Percentiles rank a stretch among this genome's conserved stretches.
Evolutionary conservation across 1,140 invertebrate species (phyloP).

Genomic region (Venturia canescens): DNA sequence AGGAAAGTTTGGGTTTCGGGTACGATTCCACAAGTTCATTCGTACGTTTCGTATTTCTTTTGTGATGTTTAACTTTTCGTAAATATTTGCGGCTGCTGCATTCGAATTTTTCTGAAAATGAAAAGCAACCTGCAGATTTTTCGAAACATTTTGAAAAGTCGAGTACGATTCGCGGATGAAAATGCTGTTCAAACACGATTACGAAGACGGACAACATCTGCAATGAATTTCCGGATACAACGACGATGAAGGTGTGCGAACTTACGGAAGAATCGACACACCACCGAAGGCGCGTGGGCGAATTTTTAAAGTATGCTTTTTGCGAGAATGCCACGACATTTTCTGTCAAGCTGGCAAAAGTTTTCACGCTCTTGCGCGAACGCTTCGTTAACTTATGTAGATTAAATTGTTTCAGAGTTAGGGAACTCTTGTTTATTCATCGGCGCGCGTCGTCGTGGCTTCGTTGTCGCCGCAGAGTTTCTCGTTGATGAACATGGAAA

Average conservation of each 20-base stretch:
- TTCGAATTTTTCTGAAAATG: background rate
- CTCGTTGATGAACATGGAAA: conserved; percentile 58
- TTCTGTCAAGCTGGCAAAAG: background rate
- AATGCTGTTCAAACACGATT: too few species aligned
- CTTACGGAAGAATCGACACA: too few species aligned
- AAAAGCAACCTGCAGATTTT: background rate
- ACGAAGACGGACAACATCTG: too few species aligned
- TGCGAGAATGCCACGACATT: background rate
- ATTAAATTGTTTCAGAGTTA: conserved; percentile 64
- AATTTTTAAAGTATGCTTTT: background rate
- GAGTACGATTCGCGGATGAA: too few species aligned
- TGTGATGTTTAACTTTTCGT: background rate
- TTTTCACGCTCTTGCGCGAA: background rate
- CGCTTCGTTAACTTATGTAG: conserved; percentile 63
- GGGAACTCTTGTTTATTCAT: conserved; percentile 64
- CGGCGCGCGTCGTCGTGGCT: conserved; percentile 39
- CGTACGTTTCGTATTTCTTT: background rate
- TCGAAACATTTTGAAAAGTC: background rate
- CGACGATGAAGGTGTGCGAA: too few species aligned
- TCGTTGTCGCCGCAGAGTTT: background rate
- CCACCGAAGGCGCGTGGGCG: too few species aligned
- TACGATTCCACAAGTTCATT: background rate
- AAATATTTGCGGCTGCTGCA: background rate
- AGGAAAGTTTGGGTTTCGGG: background rate
- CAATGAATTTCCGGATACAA: too few species aligned